phyloP scores from a whole-genome alignment of 2,797 vertebrate species.

The Triplophysa yarkandensis region DNA sequence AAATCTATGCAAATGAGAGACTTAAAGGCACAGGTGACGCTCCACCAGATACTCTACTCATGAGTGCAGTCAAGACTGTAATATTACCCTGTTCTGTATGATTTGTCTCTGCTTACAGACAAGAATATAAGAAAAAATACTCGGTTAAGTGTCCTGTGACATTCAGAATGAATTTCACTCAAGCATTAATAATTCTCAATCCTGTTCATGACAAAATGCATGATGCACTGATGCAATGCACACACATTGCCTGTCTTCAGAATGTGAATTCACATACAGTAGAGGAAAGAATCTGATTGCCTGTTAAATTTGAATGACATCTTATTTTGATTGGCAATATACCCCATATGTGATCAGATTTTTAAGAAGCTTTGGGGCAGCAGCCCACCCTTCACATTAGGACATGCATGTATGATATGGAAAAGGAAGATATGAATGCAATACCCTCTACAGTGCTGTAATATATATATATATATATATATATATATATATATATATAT shows the following conservation, averaged over 20 bases:
- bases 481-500: background rate
- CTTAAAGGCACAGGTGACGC: background rate
- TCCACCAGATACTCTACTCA: background rate
- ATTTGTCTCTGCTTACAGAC: background rate
- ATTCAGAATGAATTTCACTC: background rate
- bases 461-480: background rate
- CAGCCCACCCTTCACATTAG: constrained; percentile 54
- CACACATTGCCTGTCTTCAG: background rate
- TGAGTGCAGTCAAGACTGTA: background rate
- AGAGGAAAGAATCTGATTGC: background rate
- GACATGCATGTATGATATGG: background rate
- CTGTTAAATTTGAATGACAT: constrained; percentile 8
- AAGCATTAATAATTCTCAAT: constrained; percentile 11
- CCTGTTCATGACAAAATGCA: background rate
- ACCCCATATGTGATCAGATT: background rate
- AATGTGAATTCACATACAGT: background rate
- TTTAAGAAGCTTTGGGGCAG: constrained; percentile 9
- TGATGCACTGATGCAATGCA: background rate
- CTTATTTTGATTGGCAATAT: background rate
- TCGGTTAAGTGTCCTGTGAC: background rate
- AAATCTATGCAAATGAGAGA: background rate
- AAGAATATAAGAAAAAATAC: background rate
- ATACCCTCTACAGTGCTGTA: background rate
- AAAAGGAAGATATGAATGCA: background rate
- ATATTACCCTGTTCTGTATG: background rate